phyloP scores from a whole-genome alignment of 2,797 vertebrate genomes.

The Zenarchopterus dispar region DNA sequence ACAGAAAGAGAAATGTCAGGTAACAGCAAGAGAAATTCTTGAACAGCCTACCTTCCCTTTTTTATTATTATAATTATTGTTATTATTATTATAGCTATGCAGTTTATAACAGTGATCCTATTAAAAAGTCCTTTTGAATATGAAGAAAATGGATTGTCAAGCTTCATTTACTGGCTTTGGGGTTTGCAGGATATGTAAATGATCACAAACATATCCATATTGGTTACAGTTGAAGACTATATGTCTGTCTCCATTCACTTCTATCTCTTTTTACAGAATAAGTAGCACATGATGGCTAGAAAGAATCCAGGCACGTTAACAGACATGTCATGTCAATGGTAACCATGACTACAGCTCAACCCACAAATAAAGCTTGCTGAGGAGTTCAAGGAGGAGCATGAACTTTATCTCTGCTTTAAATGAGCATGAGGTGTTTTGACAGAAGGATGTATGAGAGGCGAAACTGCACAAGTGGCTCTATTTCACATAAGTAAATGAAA shows the following conservation, averaged over 20 bases:
- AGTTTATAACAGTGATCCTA: too few species aligned
- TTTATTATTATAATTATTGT: too few species aligned
- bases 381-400: conserved; percentile 2
- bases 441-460: background rate
- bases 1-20: background rate
- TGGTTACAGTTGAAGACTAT: conserved; percentile 3
- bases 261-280: conserved; percentile 1
- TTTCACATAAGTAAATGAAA: conserved; percentile 22
- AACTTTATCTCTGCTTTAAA: background rate
- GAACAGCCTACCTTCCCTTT: background rate
- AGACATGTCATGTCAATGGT: conserved; percentile 43
- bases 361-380: conserved; percentile 12
- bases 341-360: conserved; percentile 27
- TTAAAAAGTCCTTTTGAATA: too few species aligned
- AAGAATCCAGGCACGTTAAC: background rate
- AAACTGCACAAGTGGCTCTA: background rate
- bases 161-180: too few species aligned
- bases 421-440: background rate
- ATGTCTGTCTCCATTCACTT: conserved; percentile 1
- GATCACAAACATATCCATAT: background rate
- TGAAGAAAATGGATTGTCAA: too few species aligned
- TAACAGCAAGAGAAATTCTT: background rate
- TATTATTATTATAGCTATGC: too few species aligned
- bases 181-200: background rate
- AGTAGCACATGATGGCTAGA: background rate